phyloP scores from a whole-genome alignment of 53 echinoderm and acorn worm genomes.

The Stichopus horrens region DNA sequence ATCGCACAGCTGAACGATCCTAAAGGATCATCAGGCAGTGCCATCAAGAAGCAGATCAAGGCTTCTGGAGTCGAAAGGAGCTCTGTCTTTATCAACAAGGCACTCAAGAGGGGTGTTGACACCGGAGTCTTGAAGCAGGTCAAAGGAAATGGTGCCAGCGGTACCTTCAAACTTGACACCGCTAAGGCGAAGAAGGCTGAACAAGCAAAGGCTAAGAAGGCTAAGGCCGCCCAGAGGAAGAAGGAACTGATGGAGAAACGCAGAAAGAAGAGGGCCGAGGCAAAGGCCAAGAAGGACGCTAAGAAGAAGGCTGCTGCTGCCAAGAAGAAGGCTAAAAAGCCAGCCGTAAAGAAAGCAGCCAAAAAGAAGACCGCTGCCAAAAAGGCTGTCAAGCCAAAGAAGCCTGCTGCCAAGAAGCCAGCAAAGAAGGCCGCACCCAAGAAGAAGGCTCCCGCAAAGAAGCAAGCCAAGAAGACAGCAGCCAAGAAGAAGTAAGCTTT shows the following conservation, averaged over 20 bases:
- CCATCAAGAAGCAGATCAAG: constrained; percentile 80
- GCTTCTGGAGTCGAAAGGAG: constrained; percentile 49
- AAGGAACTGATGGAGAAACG: constrained; percentile 54
- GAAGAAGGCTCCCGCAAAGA: constrained; percentile 59
- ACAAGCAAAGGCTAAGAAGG: constrained; percentile 60
- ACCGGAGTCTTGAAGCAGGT: constrained; percentile 64
- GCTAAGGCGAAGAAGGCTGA: constrained; percentile 61
- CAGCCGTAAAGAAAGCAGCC: constrained; percentile 57
- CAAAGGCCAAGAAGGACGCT: constrained; percentile 42
- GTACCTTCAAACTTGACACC: constrained; percentile 72
- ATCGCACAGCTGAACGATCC: constrained; percentile 73
- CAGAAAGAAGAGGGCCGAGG: constrained; percentile 38
- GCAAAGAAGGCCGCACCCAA: constrained; percentile 50
- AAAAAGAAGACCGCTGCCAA: constrained; percentile 52
- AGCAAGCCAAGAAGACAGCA: constrained; percentile 43
- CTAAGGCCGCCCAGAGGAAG: constrained; percentile 60
- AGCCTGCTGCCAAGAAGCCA: constrained; percentile 53
- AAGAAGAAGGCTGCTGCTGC: constrained; percentile 49
- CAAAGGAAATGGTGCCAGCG: constrained; percentile 78
- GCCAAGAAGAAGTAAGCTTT: constrained; percentile 43
- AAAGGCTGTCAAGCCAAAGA: constrained; percentile 29
- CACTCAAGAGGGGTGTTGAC: constrained; percentile 66
- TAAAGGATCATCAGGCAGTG: constrained; percentile 72
- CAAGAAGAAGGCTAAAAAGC: constrained; percentile 16
- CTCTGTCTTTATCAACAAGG: constrained; percentile 51